These are phyloP conservation scores for Myrmecobius fasciatus DNA, from an alignment of 2,113 vertebrate genomes.

Conservation along the genomic window DNA sequence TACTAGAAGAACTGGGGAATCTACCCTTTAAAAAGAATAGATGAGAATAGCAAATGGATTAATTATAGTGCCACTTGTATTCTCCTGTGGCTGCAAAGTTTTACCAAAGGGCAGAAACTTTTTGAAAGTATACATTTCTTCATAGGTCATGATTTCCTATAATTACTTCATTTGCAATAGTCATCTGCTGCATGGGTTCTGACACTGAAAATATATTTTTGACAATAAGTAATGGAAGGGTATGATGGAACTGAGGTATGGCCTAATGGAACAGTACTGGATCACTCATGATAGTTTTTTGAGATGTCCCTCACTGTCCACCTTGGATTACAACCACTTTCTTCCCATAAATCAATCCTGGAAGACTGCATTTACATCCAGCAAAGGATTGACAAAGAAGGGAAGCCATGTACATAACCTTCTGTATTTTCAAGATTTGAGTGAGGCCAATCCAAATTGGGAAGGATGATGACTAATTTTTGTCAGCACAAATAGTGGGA, in stretches of 20 bases:
- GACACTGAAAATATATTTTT: conserved; percentile 37
- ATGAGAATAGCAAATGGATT: neutral
- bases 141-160: neutral
- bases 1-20: neutral
- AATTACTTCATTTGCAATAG: conserved; percentile 6
- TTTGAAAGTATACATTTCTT: neutral
- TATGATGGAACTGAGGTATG: conserved; percentile 39
- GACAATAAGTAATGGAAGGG: neutral
- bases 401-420: neutral
- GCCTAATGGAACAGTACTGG: neutral
- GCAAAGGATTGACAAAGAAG: neutral
- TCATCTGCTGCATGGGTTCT: neutral
- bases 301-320: neutral
- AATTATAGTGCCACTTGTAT: neutral
- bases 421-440: neutral
- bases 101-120: neutral
- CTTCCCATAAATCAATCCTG: conserved; percentile 13
- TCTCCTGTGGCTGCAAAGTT: neutral
- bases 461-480: neutral
- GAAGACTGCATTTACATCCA: neutral
- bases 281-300: neutral
- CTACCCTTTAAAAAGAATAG: neutral
- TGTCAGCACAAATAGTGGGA: conserved; percentile 32
- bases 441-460: neutral
- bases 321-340: conserved; percentile 1